phyloP scores from a whole-genome alignment of 2,888 invertebrate genomes.

The Synanthedon andrenaeformis region DNA sequence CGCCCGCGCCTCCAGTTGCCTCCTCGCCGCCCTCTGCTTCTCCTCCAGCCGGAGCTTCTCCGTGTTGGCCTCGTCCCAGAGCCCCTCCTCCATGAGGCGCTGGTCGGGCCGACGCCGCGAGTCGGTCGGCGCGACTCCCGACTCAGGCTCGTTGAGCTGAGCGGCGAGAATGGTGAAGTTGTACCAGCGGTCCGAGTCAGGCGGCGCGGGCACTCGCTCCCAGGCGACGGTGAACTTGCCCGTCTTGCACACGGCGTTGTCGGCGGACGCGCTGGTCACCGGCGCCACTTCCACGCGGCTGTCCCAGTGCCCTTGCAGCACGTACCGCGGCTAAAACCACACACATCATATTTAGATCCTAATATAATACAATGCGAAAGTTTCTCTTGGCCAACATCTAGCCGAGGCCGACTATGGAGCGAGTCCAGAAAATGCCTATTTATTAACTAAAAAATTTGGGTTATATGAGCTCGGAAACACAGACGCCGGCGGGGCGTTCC shows the following conservation, averaged over 20 bases:
- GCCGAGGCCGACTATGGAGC: no score
- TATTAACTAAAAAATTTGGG: no score
- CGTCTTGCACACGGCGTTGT: conserved; percentile 93
- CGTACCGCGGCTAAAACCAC: conserved; percentile 79
- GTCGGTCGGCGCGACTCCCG: conserved; percentile 95
- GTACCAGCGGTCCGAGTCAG: conserved; percentile 82
- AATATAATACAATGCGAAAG: no score
- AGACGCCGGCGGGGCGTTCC: no score
- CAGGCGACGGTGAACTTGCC: conserved; percentile 88
- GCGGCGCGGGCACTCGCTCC: conserved; percentile 83
- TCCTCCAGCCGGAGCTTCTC: conserved; percentile 69
- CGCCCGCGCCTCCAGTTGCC: conserved; percentile 82
- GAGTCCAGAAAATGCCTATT: no score
- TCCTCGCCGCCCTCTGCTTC: conserved; percentile 82
- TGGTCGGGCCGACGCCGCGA: conserved; percentile 94
- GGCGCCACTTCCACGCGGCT: conserved; percentile 93
- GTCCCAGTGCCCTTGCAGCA: conserved; percentile 93
- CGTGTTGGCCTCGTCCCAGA: conserved; percentile 90
- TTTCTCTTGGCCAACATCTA: no score
- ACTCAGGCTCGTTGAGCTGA: conserved; percentile 95
- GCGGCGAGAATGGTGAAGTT: conserved; percentile 95
- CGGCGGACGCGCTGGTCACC: conserved; percentile 78
- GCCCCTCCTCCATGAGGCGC: conserved; percentile 95
- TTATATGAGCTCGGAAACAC: no score
- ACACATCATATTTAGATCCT: no score